Conservation (phyloP, 2,888 invertebrate genomes). For the Nephrotoma flavescens region DNA sequence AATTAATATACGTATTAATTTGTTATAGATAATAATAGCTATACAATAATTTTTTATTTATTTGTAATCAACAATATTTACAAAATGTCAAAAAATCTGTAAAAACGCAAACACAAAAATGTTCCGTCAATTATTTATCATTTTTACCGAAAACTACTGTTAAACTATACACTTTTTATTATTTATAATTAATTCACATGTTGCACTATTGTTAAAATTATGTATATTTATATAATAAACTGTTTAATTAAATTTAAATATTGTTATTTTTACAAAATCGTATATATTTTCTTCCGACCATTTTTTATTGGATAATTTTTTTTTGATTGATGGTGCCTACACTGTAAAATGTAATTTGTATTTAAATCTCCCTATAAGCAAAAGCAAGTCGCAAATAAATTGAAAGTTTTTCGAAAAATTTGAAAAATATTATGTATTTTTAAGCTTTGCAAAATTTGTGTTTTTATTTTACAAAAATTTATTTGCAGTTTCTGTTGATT, state of each 20-base stretch:
- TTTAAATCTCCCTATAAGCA: too few relatives aligned
- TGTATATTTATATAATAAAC: background rate
- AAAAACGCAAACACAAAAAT: background rate
- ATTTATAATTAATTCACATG: background rate
- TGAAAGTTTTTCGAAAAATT: too few relatives aligned
- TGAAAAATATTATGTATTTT: too few relatives aligned
- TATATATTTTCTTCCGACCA: background rate
- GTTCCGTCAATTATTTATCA: background rate
- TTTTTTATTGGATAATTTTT: slow-evolving; percentile 1
- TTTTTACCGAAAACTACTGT: background rate
- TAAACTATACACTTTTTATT: background rate
- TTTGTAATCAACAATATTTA: background rate
- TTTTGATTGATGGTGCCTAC: background rate
- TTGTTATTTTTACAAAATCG: background rate
- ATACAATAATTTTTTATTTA: background rate
- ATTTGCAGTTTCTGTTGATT: too few relatives aligned
- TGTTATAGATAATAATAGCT: background rate
- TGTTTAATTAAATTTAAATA: background rate
- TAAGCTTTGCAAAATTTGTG: too few relatives aligned
- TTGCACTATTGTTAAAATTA: background rate
- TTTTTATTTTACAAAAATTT: too few relatives aligned
- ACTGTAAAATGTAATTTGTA: background rate
- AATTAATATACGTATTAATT: background rate
- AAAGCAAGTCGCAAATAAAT: too few relatives aligned
- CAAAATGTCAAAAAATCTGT: background rate